These are phyloP conservation scores for Aphaenogaster rudis DNA, from an alignment of 1,140 invertebrate genomes.

Conservation along the genomic window DNA sequence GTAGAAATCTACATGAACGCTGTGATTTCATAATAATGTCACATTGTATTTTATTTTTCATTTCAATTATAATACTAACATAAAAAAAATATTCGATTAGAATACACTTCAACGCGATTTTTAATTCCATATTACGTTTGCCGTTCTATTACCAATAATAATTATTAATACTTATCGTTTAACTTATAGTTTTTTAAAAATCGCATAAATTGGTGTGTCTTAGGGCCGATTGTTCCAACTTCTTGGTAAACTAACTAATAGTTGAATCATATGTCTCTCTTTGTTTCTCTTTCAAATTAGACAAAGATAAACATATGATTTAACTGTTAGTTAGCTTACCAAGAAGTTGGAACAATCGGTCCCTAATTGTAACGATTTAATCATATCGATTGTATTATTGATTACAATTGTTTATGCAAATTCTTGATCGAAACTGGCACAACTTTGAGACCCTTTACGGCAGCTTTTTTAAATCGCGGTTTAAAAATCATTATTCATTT, in stretches of 20 bases:
- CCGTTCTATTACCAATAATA: not conserved
- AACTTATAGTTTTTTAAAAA: not conserved
- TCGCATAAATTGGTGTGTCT: not conserved
- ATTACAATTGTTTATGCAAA: not conserved
- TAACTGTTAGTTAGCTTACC: no score
- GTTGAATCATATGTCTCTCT: no score
- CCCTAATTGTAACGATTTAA: no score
- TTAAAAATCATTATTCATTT: not conserved
- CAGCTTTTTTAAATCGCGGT: not conserved
- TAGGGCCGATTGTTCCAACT: no score
- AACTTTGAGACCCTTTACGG: not conserved
- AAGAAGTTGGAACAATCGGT: no score
- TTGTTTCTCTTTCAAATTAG: no score
- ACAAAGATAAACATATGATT: no score
- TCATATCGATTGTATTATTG: not conserved
- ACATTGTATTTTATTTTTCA: not conserved
- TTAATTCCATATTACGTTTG: conserved; percentile 7
- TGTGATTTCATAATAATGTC: not conserved
- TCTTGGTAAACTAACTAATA: no score
- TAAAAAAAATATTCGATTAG: not conserved
- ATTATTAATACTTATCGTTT: not conserved
- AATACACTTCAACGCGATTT: not conserved
- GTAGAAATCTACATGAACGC: not conserved
- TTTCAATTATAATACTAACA: not conserved
- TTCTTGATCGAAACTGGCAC: no score